Base-by-base conservation (phyloP, 2,888 invertebrate genomes). In the Tipula confusa region DNA sequence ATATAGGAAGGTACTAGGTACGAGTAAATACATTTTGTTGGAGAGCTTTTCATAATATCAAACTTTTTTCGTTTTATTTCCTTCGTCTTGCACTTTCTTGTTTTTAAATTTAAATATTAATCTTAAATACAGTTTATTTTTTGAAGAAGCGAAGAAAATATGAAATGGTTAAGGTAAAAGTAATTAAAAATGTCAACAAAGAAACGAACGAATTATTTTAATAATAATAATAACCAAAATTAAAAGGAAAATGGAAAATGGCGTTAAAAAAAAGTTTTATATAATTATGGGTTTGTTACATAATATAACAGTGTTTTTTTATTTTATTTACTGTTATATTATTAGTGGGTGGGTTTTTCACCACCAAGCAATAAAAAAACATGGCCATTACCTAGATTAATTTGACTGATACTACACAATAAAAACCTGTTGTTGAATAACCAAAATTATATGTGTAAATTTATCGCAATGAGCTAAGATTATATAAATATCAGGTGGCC, bases 151-250 rank as follows among this genome's bases (percentile, higher is more conserved):
- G 64, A 64, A 9, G 9, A 64, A 64, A 64, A 64, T 64, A 64
- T 24, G 64, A 64, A 64, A 64, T 64, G 64, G 64, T 6, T 64
- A 64, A 64, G 64, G 64, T 64, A 64, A 64, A 64, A 64, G 64
- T 64, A 64, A 64, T 64, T 64, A 64, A 64, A 64, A 64, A 64
- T 64, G 64, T 64, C 64, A 64, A 64, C 64, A 64, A 64, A 64
- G 24, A 64, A 64, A 64, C 9, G 24, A 64, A 64, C 18, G 64
- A 64, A 64, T 64, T 24, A 64, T 24, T 18, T 64, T 64, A 64
- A 64, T 64, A 64, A 64, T 64, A 64, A 64, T 64, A 48, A 48
- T 38, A 64, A 24, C 24, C 24, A 64, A 64, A 64, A 64, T 64
- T 64, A 64, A 64, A 64, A 64, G 64, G 64, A 24, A 64, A 64